phyloP scores from a whole-genome alignment of 2,888 invertebrate genomes.

The Scaptomyza reducta region DNA sequence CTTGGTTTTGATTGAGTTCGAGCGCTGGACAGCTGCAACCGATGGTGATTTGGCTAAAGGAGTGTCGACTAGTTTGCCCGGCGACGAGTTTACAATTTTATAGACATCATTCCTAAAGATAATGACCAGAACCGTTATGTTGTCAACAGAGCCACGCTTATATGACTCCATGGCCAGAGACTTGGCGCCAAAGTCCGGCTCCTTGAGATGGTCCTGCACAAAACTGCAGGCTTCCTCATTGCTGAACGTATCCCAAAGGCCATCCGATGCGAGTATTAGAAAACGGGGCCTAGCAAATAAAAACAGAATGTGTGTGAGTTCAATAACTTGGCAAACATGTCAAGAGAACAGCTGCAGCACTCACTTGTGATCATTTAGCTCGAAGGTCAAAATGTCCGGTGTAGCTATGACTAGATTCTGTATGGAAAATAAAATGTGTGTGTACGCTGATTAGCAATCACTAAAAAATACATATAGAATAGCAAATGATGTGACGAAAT shows the following conservation, averaged over 20 bases:
- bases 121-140: slow-evolving; percentile 96
- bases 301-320: slow-evolving; percentile 27
- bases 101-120: slow-evolving; percentile 88
- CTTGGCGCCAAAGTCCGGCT: slow-evolving; percentile 95
- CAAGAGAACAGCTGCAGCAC: slow-evolving; percentile 36
- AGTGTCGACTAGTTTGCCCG: slow-evolving; percentile 12
- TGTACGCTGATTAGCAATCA: slow-evolving; percentile 30
- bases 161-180: slow-evolving; percentile 95
- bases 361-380: slow-evolving; percentile 91
- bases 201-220: slow-evolving; percentile 92
- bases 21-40: slow-evolving; percentile 52
- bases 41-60: slow-evolving; percentile 55
- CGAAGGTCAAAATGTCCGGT: slow-evolving; percentile 96
- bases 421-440: slow-evolving; percentile 17
- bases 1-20: slow-evolving; percentile 70
- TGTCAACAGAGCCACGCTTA: slow-evolving; percentile 96
- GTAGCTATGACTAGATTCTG: slow-evolving; percentile 96
- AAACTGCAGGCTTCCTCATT: slow-evolving; percentile 97
- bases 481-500: neutral
- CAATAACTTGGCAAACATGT: slow-evolving; percentile 31
- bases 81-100: slow-evolving; percentile 66
- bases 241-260: slow-evolving; percentile 97
- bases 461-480: neutral
- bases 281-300: slow-evolving; percentile 89
- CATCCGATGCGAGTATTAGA: slow-evolving; percentile 96